Base-by-base conservation (phyloP, 2,797 vertebrate genomes). In the Hozukius guyotensis region DNA sequence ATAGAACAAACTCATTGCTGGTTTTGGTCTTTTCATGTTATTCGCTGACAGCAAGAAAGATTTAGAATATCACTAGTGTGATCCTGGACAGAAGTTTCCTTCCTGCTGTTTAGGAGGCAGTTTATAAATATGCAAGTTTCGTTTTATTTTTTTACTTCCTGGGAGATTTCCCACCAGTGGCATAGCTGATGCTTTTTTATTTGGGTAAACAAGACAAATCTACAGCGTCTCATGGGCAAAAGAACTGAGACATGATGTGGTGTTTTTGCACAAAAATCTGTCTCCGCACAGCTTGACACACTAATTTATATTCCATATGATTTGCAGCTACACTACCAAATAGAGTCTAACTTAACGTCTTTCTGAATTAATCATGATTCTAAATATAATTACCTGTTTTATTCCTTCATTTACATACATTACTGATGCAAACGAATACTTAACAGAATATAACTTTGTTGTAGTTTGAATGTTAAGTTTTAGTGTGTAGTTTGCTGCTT, bases 161-260 rank as follows among this genome's bases (percentile, higher is more conserved):
- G 6, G 11, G 61, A 68, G 59, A 73, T 81, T 78, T 77, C 63
- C 59, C 80, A 65, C 11, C 25, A n/a, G 77, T 69, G 25, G 29
- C 67, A 53, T 34, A 57, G 55, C 66, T 25, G 32, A 64, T 34
- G 65, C 18, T 46, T 78, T 80, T 75, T 77, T 25, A 65, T 61
- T 34, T 66, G 20, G 38, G 53, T 78, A 75, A 81, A 88, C 38
- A 69, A 80, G 42, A 78, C 32, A 59, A 61, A 56, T 57, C 16
- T 62, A 46, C 57, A 29, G 55, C 1, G 0, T 56, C 72, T 80
- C 64, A 10, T 16, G 57, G 59, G 68, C 12, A 29, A 34, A n/a
- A 27, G 10, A 42, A 31, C 8, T 5, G 53, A 49, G 24, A 78
- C 49, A 49, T 24, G 31, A 71, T 13, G 14, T 24, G 7, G 11